Base-by-base conservation (phyloP, 2,113 vertebrate species). In the Lutjanus erythropterus region DNA sequence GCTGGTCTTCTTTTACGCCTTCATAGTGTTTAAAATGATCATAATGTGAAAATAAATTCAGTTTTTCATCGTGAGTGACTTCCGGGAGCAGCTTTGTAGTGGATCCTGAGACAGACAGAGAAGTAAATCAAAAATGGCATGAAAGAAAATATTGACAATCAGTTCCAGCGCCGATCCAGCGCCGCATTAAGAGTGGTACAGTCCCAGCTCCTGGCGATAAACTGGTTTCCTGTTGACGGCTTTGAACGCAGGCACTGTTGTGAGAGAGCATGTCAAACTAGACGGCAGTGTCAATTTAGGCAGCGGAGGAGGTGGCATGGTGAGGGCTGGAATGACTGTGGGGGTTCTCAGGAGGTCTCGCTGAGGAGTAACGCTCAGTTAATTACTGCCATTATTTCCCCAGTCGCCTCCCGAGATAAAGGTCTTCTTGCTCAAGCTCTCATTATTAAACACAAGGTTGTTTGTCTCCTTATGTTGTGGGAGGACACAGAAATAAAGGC, bases 341-440 rank as follows among this genome's bases (percentile, higher is more conserved):
- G 35, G 81, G 68, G 80, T 80, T 53, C 75, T 84, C 78, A 39
- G 41, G 64, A 78, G 71, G 79, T 61, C 83, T 79, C 11, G n/a
- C 71, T 58, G 62, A 67, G 75, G 75, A 83, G 71, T 66, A 76
- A 49, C 75, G 21, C 68, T 83, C 80, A 70, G 81, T 85, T 91
- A 91, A 92, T 92, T 90, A 87, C 75, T 86, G 72, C 72, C 59
- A 84, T 87, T 87, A 87, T 87, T 90, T 79, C 76, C 64, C 60
- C 33, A 55, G 84, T 74, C 87, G 75, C 70, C 78, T 75, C 75
- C 61, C 1, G 39, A 82, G 67, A 85, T 81, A 83, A 82, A 76
- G 81, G 75, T 68, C 61, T 76, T 71, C 61, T 56, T 44, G 70
- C 76, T 49, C n/a, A 0, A 35, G 39, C 73, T 79, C 79, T 56